Base-by-base conservation (phyloP, 1,140 invertebrate species). In the Heliconius congener region DNA sequence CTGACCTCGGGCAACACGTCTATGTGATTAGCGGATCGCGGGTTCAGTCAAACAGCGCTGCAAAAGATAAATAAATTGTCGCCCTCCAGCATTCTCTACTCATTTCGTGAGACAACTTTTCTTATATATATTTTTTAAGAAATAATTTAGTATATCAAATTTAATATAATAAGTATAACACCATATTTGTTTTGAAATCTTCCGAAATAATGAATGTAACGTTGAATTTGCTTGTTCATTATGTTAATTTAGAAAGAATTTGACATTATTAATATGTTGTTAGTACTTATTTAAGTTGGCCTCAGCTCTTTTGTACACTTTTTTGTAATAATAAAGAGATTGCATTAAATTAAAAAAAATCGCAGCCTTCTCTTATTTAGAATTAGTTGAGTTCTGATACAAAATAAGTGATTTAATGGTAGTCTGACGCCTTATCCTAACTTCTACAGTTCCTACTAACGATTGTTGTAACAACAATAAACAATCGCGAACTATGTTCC, bases 391-490 rank as follows among this genome's bases (percentile, higher is more conserved):
- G 23, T 23, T 66, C 60, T 30, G 6, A 55, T 16, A 66, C 23
- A 66, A 66, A 71, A 71, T 71, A 19, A 71, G 30, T 71, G 19
- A 71, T 39, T 71, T 71, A 34, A 39, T 9, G 19, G 71, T 34
- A 77, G 55, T 72, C 42, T 77, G 79, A 74, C 79, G 74, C 76
- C 79, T 76, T 66, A 78, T n/a, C n/a, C 52, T 57, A 72, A 77
- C 79, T 60, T 71, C 73, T 78, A 66, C 57, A 76, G 66, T 83
- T 84, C 82, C 85, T 82, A 81, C 81, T 81, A 80, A 82, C 82
- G 78, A 84, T 85, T 82, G 82, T 84, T 81, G 71, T 78, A 80
- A 72, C 75, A 84, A 87, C 85, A 87, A 87, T 87, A 84, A 85
- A 87, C 85, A 87, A 87, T 87, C 82, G 82, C 73, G 77, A 81